A percentile compares a stretch with the other conserved stretches of the same genome.
Conservation (phyloP, 2,888 invertebrate species). For the Meiosimyza decipiens region DNA sequence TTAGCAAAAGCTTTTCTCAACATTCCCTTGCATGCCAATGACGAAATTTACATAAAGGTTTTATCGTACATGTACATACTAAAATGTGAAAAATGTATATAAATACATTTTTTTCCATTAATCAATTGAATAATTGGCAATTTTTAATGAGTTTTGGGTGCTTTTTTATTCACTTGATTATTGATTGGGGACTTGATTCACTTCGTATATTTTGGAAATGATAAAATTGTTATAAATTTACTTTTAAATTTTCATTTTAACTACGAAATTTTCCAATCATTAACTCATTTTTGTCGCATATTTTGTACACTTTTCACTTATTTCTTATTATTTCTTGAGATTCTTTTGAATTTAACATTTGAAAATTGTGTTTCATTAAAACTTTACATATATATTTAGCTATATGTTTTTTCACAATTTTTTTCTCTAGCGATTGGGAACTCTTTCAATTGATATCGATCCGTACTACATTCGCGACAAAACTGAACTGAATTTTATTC, state of each 20-base stretch:
- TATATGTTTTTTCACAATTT: slow-evolving; percentile 37
- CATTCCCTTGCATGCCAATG: slow-evolving; percentile 49
- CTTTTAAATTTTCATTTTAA: no score
- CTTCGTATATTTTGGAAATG: no score
- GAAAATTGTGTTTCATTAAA: slow-evolving; percentile 21
- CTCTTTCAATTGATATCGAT: slow-evolving; percentile 54
- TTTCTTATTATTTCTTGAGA: background rate
- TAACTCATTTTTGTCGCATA: slow-evolving; percentile 23
- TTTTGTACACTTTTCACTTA: slow-evolving; percentile 20
- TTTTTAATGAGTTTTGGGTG: slow-evolving; percentile 3
- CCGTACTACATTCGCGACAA: slow-evolving; percentile 66
- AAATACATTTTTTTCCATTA: slow-evolving; percentile 18
- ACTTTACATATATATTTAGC: background rate
- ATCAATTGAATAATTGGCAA: background rate
- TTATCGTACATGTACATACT: slow-evolving; percentile 62
- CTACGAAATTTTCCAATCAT: no score
- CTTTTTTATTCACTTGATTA: background rate
- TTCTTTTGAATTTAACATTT: no score
- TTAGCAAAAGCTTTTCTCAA: slow-evolving; percentile 24
- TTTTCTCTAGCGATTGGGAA: slow-evolving; percentile 34
- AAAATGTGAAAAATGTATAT: slow-evolving; percentile 47
- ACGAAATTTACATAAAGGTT: slow-evolving; percentile 52
- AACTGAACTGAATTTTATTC: slow-evolving; percentile 61
- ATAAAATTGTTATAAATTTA: no score
- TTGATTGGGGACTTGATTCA: no score